Evolutionary conservation across 1,140 invertebrate genomes (phyloP).

Genomic region (Leptinotarsa undecemlineata): DNA sequence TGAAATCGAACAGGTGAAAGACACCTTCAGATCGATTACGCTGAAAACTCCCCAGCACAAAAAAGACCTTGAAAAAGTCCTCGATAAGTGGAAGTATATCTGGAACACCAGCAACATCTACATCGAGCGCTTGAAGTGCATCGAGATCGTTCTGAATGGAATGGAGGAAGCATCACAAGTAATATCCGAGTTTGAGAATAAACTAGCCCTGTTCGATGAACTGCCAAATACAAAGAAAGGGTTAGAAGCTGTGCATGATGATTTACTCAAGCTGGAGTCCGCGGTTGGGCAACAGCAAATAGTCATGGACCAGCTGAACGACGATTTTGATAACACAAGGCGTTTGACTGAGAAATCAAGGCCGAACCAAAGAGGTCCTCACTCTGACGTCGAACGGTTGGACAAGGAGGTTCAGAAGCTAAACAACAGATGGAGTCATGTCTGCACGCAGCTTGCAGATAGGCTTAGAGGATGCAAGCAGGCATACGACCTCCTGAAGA

Average conservation of each 20-base stretch:
- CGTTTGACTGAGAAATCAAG: conserved; percentile 85
- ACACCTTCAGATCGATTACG: conserved; percentile 79
- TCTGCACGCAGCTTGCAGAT: conserved; percentile 88
- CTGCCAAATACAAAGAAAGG: conserved; percentile 80
- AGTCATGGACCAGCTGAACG: conserved; percentile 86
- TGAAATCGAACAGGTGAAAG: conserved; percentile 81
- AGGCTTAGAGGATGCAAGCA: conserved; percentile 85
- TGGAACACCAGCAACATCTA: conserved; percentile 86
- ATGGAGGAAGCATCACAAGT: conserved; percentile 87
- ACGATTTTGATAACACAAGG: conserved; percentile 84
- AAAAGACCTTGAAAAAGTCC: conserved; percentile 83
- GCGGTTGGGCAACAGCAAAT: conserved; percentile 82
- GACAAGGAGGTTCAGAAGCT: conserved; percentile 90
- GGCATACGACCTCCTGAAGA: conserved; percentile 81
- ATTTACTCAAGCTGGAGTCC: conserved; percentile 78
- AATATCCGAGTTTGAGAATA: conserved; percentile 90
- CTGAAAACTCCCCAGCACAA: conserved; percentile 89
- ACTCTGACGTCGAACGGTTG: conserved; percentile 88
- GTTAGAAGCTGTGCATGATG: conserved; percentile 70
- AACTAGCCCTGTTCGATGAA: conserved; percentile 81
- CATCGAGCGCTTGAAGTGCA: conserved; percentile 86
- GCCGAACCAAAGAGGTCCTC: conserved; percentile 66
- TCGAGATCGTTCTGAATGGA: conserved; percentile 86
- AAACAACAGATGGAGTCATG: conserved; percentile 86
- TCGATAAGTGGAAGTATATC: conserved; percentile 89